A percentile compares a stretch with the other conserved stretches of the same genome.
Evolutionary conservation across 1,140 invertebrate species (phyloP).

Genomic region (Paramacrobiotus metropolitanus): DNA sequence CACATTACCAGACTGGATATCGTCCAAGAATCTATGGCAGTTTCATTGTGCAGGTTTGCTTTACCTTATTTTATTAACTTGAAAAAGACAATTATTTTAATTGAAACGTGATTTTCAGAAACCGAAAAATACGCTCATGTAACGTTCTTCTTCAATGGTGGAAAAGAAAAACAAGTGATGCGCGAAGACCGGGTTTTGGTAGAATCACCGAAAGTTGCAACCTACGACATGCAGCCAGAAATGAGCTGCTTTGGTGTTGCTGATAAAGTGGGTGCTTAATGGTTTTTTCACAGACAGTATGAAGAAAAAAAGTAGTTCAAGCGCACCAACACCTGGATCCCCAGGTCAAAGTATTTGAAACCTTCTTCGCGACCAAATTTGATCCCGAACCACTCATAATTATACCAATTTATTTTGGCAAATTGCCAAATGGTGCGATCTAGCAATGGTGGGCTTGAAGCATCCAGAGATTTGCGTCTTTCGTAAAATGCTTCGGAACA

Average conservation of each 20-base stretch:
- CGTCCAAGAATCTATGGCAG: conserved; percentile 19
- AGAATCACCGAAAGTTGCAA: conserved; percentile 28
- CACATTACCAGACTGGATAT: conserved; percentile 26
- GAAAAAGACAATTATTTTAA: too few relatives aligned
- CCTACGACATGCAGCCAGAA: conserved; percentile 27
- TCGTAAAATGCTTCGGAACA: too few relatives aligned
- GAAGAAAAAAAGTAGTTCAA: too few relatives aligned
- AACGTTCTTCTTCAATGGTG: conserved; percentile 29
- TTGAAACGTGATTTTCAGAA: conserved; percentile 18
- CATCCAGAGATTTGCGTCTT: too few relatives aligned
- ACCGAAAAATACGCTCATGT: conserved; percentile 30
- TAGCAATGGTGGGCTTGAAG: too few relatives aligned
- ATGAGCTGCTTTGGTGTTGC: conserved; percentile 25
- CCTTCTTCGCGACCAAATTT: too few relatives aligned
- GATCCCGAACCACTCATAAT: too few relatives aligned
- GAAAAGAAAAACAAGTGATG: conserved; percentile 23
- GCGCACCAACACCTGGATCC: too few relatives aligned
- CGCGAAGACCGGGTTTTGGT: conserved; percentile 25
- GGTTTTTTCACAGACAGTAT: too few relatives aligned
- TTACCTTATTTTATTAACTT: not conserved
- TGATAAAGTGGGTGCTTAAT: conserved; percentile 20
- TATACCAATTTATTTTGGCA: too few relatives aligned
- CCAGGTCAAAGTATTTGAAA: too few relatives aligned
- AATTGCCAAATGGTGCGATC: too few relatives aligned
- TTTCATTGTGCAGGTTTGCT: conserved; percentile 24